phyloP scores from a whole-genome alignment of 2,797 vertebrate genomes.

The Hyperoplus immaculatus region DNA sequence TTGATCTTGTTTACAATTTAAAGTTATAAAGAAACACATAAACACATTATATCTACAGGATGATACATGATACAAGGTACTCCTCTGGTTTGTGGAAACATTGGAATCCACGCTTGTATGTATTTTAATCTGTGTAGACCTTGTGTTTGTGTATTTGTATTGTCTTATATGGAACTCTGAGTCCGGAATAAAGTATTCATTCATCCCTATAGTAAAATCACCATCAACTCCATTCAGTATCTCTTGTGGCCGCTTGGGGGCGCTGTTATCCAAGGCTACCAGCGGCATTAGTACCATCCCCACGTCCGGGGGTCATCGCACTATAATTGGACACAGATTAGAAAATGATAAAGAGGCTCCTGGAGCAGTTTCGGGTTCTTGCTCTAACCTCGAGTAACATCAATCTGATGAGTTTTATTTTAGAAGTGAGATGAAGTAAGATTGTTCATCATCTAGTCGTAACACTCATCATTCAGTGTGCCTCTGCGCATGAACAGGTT shows the following conservation, averaged over 20 bases:
- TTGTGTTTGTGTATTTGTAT: too few species aligned
- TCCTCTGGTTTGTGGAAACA: too few species aligned
- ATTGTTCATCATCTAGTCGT: not conserved
- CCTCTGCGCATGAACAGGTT: not conserved
- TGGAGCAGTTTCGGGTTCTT: not conserved
- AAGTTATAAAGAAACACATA: too few species aligned
- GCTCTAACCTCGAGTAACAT: conserved; percentile 3
- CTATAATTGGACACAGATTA: conserved; percentile 29
- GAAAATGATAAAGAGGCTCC: conserved; percentile 25
- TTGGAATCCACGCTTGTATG: too few species aligned
- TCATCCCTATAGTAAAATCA: not conserved
- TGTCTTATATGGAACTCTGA: too few species aligned
- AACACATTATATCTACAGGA: not conserved
- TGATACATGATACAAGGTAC: too few species aligned
- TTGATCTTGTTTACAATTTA: not conserved
- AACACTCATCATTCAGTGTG: not conserved
- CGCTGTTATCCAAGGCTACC: conserved; percentile 11
- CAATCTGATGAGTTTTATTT: conserved; percentile 1
- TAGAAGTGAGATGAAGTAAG: not conserved
- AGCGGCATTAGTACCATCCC: not conserved
- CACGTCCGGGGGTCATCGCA: not conserved
- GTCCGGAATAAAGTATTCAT: not conserved
- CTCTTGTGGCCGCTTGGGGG: conserved; percentile 14
- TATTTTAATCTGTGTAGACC: too few species aligned
- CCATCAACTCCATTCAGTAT: conserved; percentile 13